phyloP scores from a whole-genome alignment of 2,888 invertebrate species.

The Glaucopsyche alexis region DNA sequence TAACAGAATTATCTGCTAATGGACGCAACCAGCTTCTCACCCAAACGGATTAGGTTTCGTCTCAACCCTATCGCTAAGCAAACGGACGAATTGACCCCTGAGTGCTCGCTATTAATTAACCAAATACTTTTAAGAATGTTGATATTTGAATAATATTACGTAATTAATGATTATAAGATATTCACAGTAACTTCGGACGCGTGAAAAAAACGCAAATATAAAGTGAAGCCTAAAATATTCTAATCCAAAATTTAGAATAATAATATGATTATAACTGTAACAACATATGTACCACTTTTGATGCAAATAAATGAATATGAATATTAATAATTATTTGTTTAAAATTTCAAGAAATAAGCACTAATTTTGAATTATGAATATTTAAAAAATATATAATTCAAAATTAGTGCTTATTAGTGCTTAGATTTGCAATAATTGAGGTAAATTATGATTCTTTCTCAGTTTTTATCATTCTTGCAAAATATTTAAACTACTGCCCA shows the following conservation, averaged over 20 bases:
- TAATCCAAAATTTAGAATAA: no score
- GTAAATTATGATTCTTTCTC: neutral
- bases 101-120: constrained; percentile 15
- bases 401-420: no score
- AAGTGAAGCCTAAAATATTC: no score
- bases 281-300: no score
- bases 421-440: no score
- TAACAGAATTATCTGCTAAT: neutral
- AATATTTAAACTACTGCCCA: neutral
- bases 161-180: neutral
- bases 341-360: no score
- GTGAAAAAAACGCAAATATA: no score
- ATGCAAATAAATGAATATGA: no score
- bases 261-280: no score
- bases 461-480: neutral
- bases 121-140: constrained; percentile 17
- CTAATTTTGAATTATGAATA: no score
- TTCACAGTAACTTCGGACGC: neutral
- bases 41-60: neutral
- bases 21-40: neutral
- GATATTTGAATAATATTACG: neutral
- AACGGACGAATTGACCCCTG: neutral
- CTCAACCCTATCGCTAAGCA: constrained; percentile 1
- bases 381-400: no score
- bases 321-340: no score